Evolutionary conservation across 2,797 vertebrate genomes (phyloP), one percentile per base, ranked within the genome.

Genomic region (Sphenodon punctatus): DNA sequence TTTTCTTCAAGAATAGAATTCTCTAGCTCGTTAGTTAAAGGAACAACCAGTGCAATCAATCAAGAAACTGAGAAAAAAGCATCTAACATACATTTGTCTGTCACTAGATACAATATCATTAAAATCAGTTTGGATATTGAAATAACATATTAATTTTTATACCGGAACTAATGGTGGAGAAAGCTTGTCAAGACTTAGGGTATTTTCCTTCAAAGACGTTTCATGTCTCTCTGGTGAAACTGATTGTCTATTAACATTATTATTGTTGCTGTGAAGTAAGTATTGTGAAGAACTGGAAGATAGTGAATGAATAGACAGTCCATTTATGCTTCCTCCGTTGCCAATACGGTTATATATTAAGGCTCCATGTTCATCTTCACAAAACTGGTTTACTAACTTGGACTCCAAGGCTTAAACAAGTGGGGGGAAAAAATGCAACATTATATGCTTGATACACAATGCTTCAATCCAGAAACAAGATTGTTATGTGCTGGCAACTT

Each of bases 331-430:
- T 74, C 85, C 92, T 80, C 93, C 88, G 46, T 97, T 97, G 91
- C 94, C 90, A 16, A 97, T 89, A 20, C 46, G 96, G 78, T 97
- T 98, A 89, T 97, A 97, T 91, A 97, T 95, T 45, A 97, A 94
- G n/a, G 96, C 97, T 2, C 97, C 96, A n/a, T 97, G 97, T 93
- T 98, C 97, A 93, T 98, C 97, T 93, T 98, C 97, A 93, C 98
- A 98, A 89, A 98, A 97, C 66, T 98, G 97, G 88, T 95, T 98
- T 53, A 98, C 97, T 48, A 98, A 96, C 94, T 98, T 96, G 32
- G 96, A 97, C 88, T 98, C 98, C 88, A 98, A 90, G 71, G 96
- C 97, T 98, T 89, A 6, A 81, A 78, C 77, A 70, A 49, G 25
- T 70, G 67, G 9, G 78, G 64, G 83, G 89, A 38, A 32, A 43